Evolutionary conservation across 2,113 vertebrate genomes (phyloP).

Genomic region (Ursus arctos): DNA sequence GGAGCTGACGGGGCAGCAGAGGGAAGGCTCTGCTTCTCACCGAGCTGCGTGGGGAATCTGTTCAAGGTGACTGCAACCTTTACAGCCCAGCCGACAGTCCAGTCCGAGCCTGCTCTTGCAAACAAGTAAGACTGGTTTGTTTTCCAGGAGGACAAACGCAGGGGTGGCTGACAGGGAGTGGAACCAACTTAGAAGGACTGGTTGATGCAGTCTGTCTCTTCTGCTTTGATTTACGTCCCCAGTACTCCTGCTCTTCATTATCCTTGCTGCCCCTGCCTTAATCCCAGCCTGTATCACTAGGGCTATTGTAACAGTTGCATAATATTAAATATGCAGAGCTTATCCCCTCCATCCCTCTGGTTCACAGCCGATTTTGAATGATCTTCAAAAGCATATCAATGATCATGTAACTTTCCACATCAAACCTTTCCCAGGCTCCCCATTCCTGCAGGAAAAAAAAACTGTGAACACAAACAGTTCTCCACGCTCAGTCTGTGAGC

Average conservation of each 20-base stretch:
- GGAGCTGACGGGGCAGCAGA: conserved; percentile 87
- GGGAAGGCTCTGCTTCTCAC: conserved; percentile 72
- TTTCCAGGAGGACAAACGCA: conserved; percentile 38
- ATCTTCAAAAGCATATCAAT: not conserved
- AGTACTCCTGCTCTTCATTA: not conserved
- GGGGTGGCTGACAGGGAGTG: not conserved
- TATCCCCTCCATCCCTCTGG: not conserved
- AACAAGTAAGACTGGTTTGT: conserved; percentile 68
- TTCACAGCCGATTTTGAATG: not conserved
- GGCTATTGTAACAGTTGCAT: not conserved
- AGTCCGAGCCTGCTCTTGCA: conserved; percentile 24
- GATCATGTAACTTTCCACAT: not conserved
- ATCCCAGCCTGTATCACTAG: not conserved
- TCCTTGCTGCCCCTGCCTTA: not conserved
- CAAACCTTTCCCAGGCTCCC: not conserved
- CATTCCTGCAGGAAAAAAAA: not conserved
- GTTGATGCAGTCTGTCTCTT: not conserved
- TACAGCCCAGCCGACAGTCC: not conserved
- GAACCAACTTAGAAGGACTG: not conserved
- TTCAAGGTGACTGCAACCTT: conserved; percentile 89
- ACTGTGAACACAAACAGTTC: not conserved
- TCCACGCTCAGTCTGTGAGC: not conserved
- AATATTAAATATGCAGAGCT: not conserved
- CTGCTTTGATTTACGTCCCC: not conserved
- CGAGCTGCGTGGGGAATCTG: conserved; percentile 82